phyloP scores from a whole-genome alignment of 2,888 invertebrate species.

The Plagiodera versicolora region DNA sequence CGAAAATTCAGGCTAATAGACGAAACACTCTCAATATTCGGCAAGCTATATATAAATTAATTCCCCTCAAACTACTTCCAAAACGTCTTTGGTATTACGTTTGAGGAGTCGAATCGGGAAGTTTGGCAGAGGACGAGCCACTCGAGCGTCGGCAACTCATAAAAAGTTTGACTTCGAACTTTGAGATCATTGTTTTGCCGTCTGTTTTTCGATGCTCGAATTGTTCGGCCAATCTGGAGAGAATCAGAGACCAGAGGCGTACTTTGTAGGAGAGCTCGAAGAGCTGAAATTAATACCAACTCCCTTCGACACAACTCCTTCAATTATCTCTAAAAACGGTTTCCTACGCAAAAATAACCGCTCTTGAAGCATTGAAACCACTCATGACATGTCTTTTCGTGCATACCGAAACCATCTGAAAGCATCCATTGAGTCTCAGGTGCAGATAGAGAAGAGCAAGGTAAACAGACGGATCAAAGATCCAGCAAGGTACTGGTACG shows the following conservation, averaged over 20 bases:
- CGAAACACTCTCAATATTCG: neutral
- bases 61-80: slow-evolving; percentile 5
- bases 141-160: slow-evolving; percentile 26
- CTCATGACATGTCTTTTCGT: no score
- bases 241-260: neutral
- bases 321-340: no score
- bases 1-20: no score
- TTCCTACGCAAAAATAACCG: no score
- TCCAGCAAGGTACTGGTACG: no score
- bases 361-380: no score
- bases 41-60: slow-evolving; percentile 1
- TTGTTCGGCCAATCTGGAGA: neutral
- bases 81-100: slow-evolving; percentile 13
- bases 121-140: slow-evolving; percentile 21
- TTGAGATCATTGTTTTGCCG: slow-evolving; percentile 22
- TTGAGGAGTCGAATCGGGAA: slow-evolving; percentile 6
- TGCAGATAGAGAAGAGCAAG: no score
- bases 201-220: slow-evolving; percentile 18
- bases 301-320: no score
- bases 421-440: no score
- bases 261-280: neutral
- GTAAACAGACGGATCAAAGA: no score
- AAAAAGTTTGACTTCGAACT: slow-evolving; percentile 22
- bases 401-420: no score
- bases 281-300: no score